Evolutionary conservation across 1,140 invertebrate genomes (phyloP), one percentile per base, ranked within the genome.

Genomic region (Neoseiulus cucumeris): DNA sequence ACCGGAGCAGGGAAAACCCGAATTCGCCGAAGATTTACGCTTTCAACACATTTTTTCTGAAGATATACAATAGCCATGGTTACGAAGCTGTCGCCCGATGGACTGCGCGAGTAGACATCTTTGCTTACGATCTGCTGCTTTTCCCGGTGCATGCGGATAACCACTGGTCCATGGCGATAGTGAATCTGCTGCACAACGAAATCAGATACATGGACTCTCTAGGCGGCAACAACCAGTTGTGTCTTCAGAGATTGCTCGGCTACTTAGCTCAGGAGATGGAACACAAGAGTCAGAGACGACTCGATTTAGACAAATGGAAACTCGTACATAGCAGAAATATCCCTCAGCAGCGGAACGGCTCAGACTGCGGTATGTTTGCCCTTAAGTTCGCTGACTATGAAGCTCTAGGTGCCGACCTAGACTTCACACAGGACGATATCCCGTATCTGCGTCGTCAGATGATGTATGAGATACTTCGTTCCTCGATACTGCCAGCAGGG

Each of bases 41-140:
- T 0, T 93, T 93, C 76, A 95, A 91, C 71, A 97, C 94, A 1
- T n/a, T 98, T 97, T 76, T 98, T 98, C 73, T 91, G 91, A 74
- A 83, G 87, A 0, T 92, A 90, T 76, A 96, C 2, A 75, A 85
- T 45, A 82, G 82, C 66, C 79, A 78, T 64, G 88, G 88, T 0
- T 83, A 89, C 69, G 70, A 80, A 0, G 83, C 82, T 6, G 76
- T 95, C 0, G 83, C 83, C 70, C 77, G 91, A 33, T 95, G 91
- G 91, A 94, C 91, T 0, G 82, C 84, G 65, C 92, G 89, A 76
- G 81, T 90, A 28, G 90, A 97, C 75, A 82, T 96, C 64, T 94
- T 96, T 75, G 74, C 81, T 1, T 79, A 86, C 70, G 86, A 93
- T 72, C 74, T 92, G 7, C 76, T 95, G 22, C 76, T 93, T 7